Evolutionary conservation across 2,888 invertebrate species (phyloP).

Genomic region (Oscheius sp.): DNA sequence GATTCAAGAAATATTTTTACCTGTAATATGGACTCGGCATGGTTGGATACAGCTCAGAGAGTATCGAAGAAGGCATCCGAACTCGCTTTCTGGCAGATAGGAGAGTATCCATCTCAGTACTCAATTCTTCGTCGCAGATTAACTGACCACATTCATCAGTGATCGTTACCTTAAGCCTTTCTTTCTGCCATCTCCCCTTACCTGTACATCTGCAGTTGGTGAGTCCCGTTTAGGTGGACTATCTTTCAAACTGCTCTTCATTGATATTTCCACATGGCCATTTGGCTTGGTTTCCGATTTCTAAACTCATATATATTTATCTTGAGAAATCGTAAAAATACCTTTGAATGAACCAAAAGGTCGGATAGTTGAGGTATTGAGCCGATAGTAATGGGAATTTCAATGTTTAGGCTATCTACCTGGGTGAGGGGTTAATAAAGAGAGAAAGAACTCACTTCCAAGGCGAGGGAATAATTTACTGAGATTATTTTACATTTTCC

Average conservation of each 20-base stretch:
- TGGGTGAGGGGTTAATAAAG: neutral
- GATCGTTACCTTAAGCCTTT: constrained; percentile 52
- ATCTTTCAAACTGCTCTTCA: constrained; percentile 48
- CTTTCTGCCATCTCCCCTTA: neutral
- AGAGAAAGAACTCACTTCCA: constrained; percentile 52
- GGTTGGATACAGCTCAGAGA: constrained; percentile 69
- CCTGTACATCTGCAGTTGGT: constrained; percentile 35
- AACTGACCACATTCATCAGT: constrained; percentile 61
- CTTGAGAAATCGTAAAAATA: neutral
- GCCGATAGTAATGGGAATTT: constrained; percentile 62
- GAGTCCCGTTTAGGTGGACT: constrained; percentile 42
- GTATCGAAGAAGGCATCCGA: constrained; percentile 68
- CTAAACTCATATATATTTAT: no score
- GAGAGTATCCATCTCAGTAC: constrained; percentile 59
- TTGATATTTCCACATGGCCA: constrained; percentile 26
- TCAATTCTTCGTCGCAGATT: constrained; percentile 52
- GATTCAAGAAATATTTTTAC: constrained; percentile 37
- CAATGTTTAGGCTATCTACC: constrained; percentile 8
- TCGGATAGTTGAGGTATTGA: constrained; percentile 67
- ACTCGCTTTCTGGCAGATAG: constrained; percentile 64
- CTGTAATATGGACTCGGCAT: constrained; percentile 68
- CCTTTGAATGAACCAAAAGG: constrained; percentile 53
- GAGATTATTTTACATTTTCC: constrained; percentile 67
- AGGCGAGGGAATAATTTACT: constrained; percentile 62
- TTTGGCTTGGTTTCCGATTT: constrained; percentile 21